Percentiles rank a stretch among this genome's conserved stretches.
phyloP scores from a whole-genome alignment of 2,113 vertebrate species.

The Semnornis frantzii region DNA sequence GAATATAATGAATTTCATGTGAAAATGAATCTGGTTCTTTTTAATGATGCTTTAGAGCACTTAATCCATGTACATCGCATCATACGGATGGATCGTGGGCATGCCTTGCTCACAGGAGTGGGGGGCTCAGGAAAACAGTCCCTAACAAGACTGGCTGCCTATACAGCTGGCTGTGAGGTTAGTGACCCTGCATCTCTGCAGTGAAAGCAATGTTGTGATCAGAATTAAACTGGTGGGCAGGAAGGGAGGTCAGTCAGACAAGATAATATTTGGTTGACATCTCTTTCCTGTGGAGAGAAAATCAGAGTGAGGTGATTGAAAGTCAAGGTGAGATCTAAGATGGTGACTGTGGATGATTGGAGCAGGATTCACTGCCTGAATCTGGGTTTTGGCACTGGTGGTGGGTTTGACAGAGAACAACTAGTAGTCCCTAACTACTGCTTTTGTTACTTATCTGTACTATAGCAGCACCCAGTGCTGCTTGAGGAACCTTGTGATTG shows the following conservation, averaged over 20 bases:
- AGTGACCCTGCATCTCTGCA: not conserved
- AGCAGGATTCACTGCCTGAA: not conserved
- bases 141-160: slow-evolving; percentile 88
- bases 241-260: not conserved
- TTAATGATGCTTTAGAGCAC: slow-evolving; percentile 95
- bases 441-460: not conserved
- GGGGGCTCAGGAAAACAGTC: slow-evolving; percentile 95
- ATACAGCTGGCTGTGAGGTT: slow-evolving; percentile 90
- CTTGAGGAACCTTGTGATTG: not conserved
- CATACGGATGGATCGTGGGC: slow-evolving; percentile 88
- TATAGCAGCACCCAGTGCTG: not conserved
- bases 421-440: not conserved
- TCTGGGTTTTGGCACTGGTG: not conserved
- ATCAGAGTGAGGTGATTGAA: not conserved
- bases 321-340: not conserved
- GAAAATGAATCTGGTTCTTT: slow-evolving; percentile 91
- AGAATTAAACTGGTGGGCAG: not conserved
- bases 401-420: not conserved
- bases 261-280: not conserved
- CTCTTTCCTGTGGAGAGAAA: not conserved
- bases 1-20: slow-evolving; percentile 89
- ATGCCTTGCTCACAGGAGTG: slow-evolving; percentile 90
- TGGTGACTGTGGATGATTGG: not conserved
- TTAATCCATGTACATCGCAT: slow-evolving; percentile 88
- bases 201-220: not conserved